Evolutionary conservation across 2,113 vertebrate genomes (phyloP), one percentile per base, ranked within the genome.

Genomic region (Pygoscelis antarcticus): DNA sequence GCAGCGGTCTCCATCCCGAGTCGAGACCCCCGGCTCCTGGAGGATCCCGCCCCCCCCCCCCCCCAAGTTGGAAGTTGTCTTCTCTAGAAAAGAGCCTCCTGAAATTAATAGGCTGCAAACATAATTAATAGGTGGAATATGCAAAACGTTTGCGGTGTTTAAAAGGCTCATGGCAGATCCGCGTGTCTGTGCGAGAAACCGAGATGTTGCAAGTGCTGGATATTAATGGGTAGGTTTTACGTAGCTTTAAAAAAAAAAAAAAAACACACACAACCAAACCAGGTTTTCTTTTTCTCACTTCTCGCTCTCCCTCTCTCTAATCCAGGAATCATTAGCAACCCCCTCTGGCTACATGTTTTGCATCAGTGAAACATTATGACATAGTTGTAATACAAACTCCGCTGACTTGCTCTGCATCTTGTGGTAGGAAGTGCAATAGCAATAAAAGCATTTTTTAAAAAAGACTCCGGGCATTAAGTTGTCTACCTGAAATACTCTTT

Each of bases 331-430:
- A 98, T 99, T 99, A 99, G 98, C 98, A 98, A 97, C 97, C 97
- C 98, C 99, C 98, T 98, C 98, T 98, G 98, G 98, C 98, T 98
- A 98, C 98, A 98, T 99, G 98, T 99, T 98, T 98, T 98, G 98
- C 98, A 98, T 98, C 98, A 97, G 98, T 98, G 98, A 98, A 98
- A 98, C 98, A 98, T 97, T 98, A 98, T 98, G 98, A 98, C 98
- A 98, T 88, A 98, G 98, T 98, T 98, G 98, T 98, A 98, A 98
- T 98, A 98, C 98, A 98, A 98, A 98, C 98, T 98, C 98, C 57
- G 52, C 96, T 82, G 97, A 97, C 97, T 98, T 97, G 98, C 97
- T 97, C 97, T 98, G 98, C 98, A 98, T 98, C 98, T 98, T 98
- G 98, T 70, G 98, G 98, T 97, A 93, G 97, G 97, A 98, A 98